A percentile compares a stretch with the other conserved stretches of the same genome.
phyloP scores from a whole-genome alignment of 2,113 vertebrate species.

The Bos javanicus region DNA sequence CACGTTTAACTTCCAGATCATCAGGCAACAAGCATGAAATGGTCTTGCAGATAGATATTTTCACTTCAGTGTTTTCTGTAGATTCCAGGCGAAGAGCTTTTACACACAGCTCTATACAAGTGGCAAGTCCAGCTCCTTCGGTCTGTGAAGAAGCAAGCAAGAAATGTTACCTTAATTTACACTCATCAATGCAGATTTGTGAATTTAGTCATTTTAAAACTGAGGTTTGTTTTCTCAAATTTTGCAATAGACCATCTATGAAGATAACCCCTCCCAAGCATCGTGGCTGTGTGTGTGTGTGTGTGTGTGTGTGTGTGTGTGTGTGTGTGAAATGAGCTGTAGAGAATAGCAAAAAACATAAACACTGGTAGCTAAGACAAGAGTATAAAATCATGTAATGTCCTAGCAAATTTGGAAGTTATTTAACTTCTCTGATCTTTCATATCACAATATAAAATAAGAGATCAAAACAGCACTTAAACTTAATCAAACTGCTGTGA shows the following conservation, averaged over 20 bases:
- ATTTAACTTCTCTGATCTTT: slow-evolving; percentile 1
- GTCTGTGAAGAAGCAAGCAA: slow-evolving; percentile 83
- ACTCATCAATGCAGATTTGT: not conserved
- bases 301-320: not conserved
- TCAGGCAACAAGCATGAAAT: slow-evolving; percentile 95
- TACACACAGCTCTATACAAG: slow-evolving; percentile 95
- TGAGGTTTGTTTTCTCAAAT: not conserved
- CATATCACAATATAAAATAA: not conserved
- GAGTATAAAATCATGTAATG: not conserved
- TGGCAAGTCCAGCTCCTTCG: slow-evolving; percentile 89
- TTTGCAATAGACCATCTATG: not conserved
- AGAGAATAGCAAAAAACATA: not conserved
- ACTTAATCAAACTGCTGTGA: not conserved
- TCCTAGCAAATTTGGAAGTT: not conserved
- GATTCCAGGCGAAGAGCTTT: slow-evolving; percentile 92
- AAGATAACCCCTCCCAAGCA: not conserved
- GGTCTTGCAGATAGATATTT: slow-evolving; percentile 97
- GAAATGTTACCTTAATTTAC: slow-evolving; percentile 41
- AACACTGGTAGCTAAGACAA: not conserved
- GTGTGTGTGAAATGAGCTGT: not conserved
- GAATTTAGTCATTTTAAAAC: slow-evolving; percentile 21
- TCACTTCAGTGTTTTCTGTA: slow-evolving; percentile 89
- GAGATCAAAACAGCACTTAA: not conserved
- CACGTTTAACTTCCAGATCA: slow-evolving; percentile 96
- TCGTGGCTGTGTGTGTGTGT: not conserved